Base-by-base conservation (phyloP, 1,140 invertebrate genomes). In the Caenorhabditis tropicalis region DNA sequence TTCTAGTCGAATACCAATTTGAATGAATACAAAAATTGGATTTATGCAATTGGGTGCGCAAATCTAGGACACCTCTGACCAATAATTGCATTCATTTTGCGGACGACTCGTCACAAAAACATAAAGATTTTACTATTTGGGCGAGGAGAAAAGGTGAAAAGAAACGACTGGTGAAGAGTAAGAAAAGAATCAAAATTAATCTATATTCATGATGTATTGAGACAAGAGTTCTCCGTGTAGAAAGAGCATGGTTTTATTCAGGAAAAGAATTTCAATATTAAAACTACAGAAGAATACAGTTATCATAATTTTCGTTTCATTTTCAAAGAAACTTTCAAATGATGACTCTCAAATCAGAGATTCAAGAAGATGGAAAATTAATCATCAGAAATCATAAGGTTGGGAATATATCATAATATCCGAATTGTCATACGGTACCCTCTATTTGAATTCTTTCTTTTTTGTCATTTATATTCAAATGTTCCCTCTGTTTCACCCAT, bases 11-110 rank as follows among this genome's bases (percentile, higher is more conserved):
- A 65, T 65, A 36, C 58, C 58, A 65, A 65, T 39, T 65, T 65
- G 58, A 65, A 65, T 65, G 29, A 9, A 65, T 65, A 39, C 58
- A 65, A 65, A 65, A 65, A 65, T 65, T 65, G 58, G 58, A 65
- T 65, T 65, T 65, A 65, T 65, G 58, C 31, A 24, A 36, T 65
- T 65, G 49, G 6, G 29, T 31, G 15, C 31, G 33, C 58, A 65
- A 65, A 65, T 65, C 58, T 65, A 65, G 58, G 58, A 65, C 58
- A 65, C 58, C 53, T 56, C 24, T 56, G 53, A 56, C 53, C 29
- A 65, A 39, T 39, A 65, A 65, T 65, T 65, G 31, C 58, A 65
- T 36, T 36, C 58, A 65, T 65, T 65, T 65, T 65, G 21, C 58
- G 58, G 58, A 24, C 31, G 29, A 65, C n/a, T 65, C 31, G n/a